phyloP scores from a whole-genome alignment of 1,140 invertebrate genomes.

The Watersipora subatra region DNA sequence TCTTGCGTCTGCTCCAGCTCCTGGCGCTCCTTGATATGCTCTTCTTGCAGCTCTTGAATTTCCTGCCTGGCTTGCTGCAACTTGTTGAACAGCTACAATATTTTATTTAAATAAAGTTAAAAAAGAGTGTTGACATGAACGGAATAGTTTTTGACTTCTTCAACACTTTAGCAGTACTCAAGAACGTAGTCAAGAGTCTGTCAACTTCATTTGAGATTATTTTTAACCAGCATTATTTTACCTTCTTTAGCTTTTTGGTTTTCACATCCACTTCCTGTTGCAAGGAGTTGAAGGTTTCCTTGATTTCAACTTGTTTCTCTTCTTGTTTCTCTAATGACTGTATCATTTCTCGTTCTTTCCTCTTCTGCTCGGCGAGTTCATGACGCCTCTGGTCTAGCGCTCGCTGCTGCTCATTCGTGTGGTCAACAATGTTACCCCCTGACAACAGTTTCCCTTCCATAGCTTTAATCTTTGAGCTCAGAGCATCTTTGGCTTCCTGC shows the following conservation, averaged over 20 bases:
- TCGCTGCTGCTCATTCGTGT: slow-evolving; percentile 73
- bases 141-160: not conserved
- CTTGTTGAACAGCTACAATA: slow-evolving; percentile 49
- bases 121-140: slow-evolving; percentile 4
- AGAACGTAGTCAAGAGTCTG: too few species aligned
- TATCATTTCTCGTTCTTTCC: slow-evolving; percentile 62
- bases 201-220: too few species aligned
- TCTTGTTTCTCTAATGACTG: slow-evolving; percentile 74
- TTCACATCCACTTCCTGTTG: slow-evolving; percentile 85
- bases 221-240: too few species aligned
- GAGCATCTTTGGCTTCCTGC: slow-evolving; percentile 44
- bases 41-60: slow-evolving; percentile 65
- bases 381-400: slow-evolving; percentile 61
- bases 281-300: slow-evolving; percentile 67
- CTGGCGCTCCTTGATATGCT: slow-evolving; percentile 61
- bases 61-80: slow-evolving; percentile 50
- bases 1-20: slow-evolving; percentile 67
- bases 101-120: slow-evolving; percentile 5
- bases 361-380: slow-evolving; percentile 70
- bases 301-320: slow-evolving; percentile 68
- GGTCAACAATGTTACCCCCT: slow-evolving; percentile 72
- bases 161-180: too few species aligned
- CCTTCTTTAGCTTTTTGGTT: slow-evolving; percentile 66
- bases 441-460: slow-evolving; percentile 76
- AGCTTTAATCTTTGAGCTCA: slow-evolving; percentile 43